Evolutionary conservation across 2,113 vertebrate genomes (phyloP).

Genomic region (Tragelaphus buxtoni): DNA sequence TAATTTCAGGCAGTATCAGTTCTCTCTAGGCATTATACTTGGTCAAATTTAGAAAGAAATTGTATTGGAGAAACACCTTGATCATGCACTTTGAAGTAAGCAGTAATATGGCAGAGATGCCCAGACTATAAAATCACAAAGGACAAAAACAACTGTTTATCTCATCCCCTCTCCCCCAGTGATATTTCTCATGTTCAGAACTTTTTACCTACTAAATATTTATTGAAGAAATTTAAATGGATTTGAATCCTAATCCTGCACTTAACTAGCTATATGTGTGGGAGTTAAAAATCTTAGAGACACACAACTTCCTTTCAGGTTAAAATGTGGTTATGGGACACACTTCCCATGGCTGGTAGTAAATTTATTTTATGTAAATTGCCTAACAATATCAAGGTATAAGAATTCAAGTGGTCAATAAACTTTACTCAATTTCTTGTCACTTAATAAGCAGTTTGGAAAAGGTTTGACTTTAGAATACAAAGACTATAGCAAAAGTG

Average conservation of each 20-base stretch:
- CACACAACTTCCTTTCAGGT: background rate
- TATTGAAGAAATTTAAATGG: background rate
- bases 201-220: background rate
- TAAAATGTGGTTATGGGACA: background rate
- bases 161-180: rapidly evolving
- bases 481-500: constrained; percentile 3
- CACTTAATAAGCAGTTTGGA: background rate
- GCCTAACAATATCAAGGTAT: background rate
- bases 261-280: background rate
- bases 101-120: background rate
- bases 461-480: background rate
- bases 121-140: background rate
- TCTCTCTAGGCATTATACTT: background rate
- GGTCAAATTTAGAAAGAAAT: background rate
- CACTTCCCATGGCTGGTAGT: background rate
- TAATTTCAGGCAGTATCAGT: background rate
- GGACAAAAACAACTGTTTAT: background rate
- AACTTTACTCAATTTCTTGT: background rate
- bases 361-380: background rate
- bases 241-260: background rate
- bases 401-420: background rate
- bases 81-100: background rate
- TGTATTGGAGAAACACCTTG: background rate
- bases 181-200: background rate
- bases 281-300: background rate